Evolutionary conservation across 2,888 invertebrate species (phyloP).

Genomic region (Piscicola geometra): DNA sequence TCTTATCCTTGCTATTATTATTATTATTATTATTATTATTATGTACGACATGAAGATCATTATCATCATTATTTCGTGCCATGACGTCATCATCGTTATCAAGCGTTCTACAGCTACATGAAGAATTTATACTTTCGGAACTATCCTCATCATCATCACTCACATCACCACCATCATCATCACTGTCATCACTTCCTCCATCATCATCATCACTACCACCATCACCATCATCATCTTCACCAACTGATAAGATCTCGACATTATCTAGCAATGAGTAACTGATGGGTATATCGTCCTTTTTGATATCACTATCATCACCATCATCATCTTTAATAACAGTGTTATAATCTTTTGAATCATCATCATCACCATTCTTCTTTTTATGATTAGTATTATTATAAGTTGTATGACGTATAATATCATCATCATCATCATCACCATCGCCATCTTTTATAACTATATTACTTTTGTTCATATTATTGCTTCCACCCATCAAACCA

Average conservation of each 20-base stretch:
- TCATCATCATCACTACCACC: not conserved
- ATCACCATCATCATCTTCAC: not conserved
- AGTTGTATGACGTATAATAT: not conserved
- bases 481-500: too few species aligned
- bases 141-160: not conserved
- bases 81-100: not conserved
- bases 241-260: too few species aligned
- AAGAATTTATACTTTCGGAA: not conserved
- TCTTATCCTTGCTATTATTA: too few species aligned
- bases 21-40: too few species aligned
- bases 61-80: not conserved
- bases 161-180: not conserved
- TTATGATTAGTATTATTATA: not conserved
- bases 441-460: too few species aligned
- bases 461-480: too few species aligned
- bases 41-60: not conserved
- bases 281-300: too few species aligned
- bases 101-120: not conserved
- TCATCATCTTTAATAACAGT: not conserved
- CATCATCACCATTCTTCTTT: not conserved
- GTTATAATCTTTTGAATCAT: not conserved
- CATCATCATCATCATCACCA: not conserved
- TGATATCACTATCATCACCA: not conserved
- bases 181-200: not conserved
- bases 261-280: too few species aligned